phyloP scores from a whole-genome alignment of 2,888 invertebrate species.

The Microctonus brassicae region DNA sequence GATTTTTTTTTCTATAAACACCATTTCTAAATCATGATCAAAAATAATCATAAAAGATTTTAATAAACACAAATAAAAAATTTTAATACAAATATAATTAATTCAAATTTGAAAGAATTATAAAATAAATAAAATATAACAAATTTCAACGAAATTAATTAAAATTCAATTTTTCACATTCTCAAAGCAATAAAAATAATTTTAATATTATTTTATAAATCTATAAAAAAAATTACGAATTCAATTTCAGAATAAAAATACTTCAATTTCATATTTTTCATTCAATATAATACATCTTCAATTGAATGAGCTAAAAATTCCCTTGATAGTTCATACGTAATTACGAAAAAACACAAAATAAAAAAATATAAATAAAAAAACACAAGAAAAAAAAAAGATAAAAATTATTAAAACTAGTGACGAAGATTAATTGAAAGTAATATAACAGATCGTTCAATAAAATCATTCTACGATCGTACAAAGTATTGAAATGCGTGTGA shows the following conservation, averaged over 20 bases:
- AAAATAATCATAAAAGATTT: neutral
- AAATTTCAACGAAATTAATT: neutral
- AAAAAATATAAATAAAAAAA: no score
- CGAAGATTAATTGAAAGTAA: constrained; percentile 12
- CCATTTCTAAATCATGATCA: constrained; percentile 16
- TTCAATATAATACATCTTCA: neutral
- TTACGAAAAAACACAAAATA: neutral
- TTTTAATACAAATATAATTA: no score
- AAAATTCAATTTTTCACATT: no score
- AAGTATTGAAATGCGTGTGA: constrained; percentile 20
- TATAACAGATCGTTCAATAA: constrained; percentile 8
- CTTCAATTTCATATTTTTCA: no score
- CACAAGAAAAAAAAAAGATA: no score
- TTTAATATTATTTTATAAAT: no score
- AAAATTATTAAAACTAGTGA: constrained; percentile 9
- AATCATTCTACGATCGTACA: constrained; percentile 5
- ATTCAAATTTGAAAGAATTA: no score
- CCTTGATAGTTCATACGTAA: neutral
- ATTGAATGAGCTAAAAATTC: neutral
- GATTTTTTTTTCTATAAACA: constrained; percentile 25
- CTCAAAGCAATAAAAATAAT: no score
- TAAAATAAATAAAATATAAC: no score
- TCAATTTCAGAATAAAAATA: neutral
- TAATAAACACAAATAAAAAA: constrained; percentile 18
- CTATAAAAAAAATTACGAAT: no score